Conservation (phyloP, 2,113 vertebrate genomes). For the Noctilio leporinus region DNA sequence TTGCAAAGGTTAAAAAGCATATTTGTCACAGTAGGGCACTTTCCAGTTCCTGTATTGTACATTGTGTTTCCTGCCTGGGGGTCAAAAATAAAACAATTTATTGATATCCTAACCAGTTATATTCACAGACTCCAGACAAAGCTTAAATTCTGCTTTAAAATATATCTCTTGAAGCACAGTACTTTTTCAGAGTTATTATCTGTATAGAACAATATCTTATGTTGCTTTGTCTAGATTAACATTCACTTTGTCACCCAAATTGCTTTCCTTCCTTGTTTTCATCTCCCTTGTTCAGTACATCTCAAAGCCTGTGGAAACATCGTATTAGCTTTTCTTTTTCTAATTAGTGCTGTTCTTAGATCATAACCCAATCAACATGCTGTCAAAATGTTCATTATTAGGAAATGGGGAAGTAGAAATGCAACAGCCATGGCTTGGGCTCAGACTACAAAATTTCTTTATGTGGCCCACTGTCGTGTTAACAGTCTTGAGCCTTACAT, state of each 20-base stretch:
- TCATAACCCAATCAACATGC: background rate
- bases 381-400: background rate
- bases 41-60: background rate
- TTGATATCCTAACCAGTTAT: background rate
- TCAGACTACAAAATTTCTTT: slow-evolving; percentile 65
- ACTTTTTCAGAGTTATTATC: background rate
- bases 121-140: background rate
- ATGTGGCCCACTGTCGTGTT: slow-evolving; percentile 48
- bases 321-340: background rate
- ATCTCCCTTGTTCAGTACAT: background rate
- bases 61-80: background rate
- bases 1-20: slow-evolving; percentile 32
- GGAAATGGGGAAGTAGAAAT: slow-evolving; percentile 47
- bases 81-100: slow-evolving; percentile 19
- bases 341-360: background rate
- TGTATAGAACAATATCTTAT: background rate
- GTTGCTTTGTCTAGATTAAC: background rate
- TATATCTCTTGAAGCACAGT: background rate
- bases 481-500: background rate
- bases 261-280: background rate
- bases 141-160: background rate
- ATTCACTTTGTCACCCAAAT: background rate
- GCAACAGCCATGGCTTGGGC: slow-evolving; percentile 32
- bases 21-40: background rate
- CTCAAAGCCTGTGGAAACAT: background rate